These are phyloP conservation scores for Chironomus tentans DNA, from an alignment of 2,888 invertebrate species.

Conservation along the genomic window DNA sequence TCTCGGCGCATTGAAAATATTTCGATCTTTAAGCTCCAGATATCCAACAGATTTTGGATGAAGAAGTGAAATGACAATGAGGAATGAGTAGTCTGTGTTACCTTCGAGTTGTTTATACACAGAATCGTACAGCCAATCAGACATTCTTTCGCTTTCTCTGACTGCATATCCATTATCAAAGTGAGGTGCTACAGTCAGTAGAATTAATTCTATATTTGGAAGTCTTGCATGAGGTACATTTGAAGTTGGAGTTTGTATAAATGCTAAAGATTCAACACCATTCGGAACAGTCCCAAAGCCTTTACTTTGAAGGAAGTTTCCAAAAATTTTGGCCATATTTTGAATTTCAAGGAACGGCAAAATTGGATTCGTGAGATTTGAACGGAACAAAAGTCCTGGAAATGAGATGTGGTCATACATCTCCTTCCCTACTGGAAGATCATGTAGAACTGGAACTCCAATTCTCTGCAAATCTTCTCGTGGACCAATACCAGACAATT, in stretches of 20 bases:
- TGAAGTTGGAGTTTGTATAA: slow-evolving; percentile 51
- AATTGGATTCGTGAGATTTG: slow-evolving; percentile 36
- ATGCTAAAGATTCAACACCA: slow-evolving; percentile 58
- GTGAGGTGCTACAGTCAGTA: slow-evolving; percentile 48
- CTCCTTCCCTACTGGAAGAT: slow-evolving; percentile 58
- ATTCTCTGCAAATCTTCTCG: slow-evolving; percentile 46
- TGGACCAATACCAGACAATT: slow-evolving; percentile 70
- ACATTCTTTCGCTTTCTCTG: slow-evolving; percentile 41
- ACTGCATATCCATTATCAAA: slow-evolving; percentile 47
- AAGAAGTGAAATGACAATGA: slow-evolving; percentile 46
- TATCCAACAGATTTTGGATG: slow-evolving; percentile 48
- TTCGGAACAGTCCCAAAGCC: slow-evolving; percentile 50
- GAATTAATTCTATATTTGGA: slow-evolving; percentile 57
- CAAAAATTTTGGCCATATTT: slow-evolving; percentile 25
- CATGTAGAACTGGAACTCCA: slow-evolving; percentile 50
- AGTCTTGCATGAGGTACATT: slow-evolving; percentile 46
- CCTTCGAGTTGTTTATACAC: slow-evolving; percentile 43
- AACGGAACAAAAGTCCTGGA: slow-evolving; percentile 42
- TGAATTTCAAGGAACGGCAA: slow-evolving; percentile 32
- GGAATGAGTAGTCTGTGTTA: slow-evolving; percentile 43
- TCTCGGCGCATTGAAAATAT: slow-evolving; percentile 47
- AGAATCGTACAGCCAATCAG: slow-evolving; percentile 43
- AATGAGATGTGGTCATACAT: slow-evolving; percentile 55
- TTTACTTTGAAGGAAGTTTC: slow-evolving; percentile 35
- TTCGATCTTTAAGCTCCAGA: slow-evolving; percentile 43